phyloP scores from a whole-genome alignment of 1,140 invertebrate genomes.

The Drosophila lini region DNA sequence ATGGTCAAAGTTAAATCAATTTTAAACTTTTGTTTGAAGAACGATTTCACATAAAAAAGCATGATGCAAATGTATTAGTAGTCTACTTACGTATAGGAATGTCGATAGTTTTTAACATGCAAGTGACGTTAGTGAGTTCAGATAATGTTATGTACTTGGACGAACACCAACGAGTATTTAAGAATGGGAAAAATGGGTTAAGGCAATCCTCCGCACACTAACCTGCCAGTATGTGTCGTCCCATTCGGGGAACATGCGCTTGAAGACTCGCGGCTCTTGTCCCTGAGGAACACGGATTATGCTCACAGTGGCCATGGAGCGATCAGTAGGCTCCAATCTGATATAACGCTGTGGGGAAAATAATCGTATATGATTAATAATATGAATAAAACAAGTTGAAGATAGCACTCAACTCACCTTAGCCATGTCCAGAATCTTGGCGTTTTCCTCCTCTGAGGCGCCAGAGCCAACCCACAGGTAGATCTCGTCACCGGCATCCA shows the following conservation, averaged over 20 bases:
- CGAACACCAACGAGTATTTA: conserved; percentile 10
- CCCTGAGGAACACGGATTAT: conserved; percentile 89
- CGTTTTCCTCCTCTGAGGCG: conserved; percentile 88
- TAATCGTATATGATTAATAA: neutral
- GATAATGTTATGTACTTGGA: conserved; percentile 20
- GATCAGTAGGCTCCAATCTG: conserved; percentile 86
- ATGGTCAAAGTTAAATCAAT: neutral
- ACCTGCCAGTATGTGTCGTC: conserved; percentile 88
- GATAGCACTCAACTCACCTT: conserved; percentile 34
- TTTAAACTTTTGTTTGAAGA: neutral
- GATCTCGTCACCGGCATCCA: conserved; percentile 90
- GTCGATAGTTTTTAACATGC: conserved; percentile 26
- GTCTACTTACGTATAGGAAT: conserved; percentile 49
- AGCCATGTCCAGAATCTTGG: conserved; percentile 81
- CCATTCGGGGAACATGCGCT: conserved; percentile 89
- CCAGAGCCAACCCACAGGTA: conserved; percentile 91
- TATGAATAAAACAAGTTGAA: neutral
- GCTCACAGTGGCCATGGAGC: conserved; percentile 86
- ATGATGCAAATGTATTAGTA: conserved; percentile 18
- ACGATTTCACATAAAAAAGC: neutral
- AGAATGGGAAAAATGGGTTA: neutral
- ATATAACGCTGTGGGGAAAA: conserved; percentile 87
- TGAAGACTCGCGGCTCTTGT: conserved; percentile 89
- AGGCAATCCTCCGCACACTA: conserved; percentile 40
- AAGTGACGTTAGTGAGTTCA: conserved; percentile 25